Evolutionary conservation across 2,888 invertebrate genomes (phyloP).

Genomic region (Drosophila pseudotalamancana): DNA sequence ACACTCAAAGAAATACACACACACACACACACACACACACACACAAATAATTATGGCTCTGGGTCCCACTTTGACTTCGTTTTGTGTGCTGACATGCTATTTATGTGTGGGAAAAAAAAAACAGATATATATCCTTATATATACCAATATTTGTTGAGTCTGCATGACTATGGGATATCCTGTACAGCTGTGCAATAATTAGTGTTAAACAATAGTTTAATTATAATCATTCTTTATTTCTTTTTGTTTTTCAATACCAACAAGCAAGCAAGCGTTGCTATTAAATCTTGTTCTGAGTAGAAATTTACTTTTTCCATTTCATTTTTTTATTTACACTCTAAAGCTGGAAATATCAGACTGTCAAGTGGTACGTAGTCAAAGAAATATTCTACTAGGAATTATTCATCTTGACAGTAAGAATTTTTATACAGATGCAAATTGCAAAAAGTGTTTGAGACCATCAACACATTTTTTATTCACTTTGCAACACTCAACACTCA

Average conservation of each 20-base stretch:
- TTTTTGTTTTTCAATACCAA: not conserved
- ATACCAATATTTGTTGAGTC: not conserved
- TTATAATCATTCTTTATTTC: not conserved
- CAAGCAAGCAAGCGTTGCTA: too few species aligned
- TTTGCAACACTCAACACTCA: not conserved
- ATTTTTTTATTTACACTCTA: too few species aligned
- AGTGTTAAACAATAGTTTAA: too few species aligned
- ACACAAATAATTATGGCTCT: slow-evolving; percentile 63
- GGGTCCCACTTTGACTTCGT: slow-evolving; percentile 40
- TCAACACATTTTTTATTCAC: too few species aligned
- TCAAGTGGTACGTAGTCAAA: too few species aligned
- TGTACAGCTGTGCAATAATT: not conserved
- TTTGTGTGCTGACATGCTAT: slow-evolving; percentile 72
- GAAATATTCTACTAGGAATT: too few species aligned
- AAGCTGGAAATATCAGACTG: too few species aligned
- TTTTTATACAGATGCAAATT: too few species aligned
- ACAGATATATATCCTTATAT: slow-evolving; percentile 18
- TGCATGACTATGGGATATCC: slow-evolving; percentile 15
- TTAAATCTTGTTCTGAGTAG: not conserved
- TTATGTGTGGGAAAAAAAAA: slow-evolving; percentile 37
- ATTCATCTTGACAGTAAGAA: too few species aligned
- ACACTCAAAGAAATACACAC: slow-evolving; percentile 13
- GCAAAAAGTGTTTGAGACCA: too few species aligned
- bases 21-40: not conserved
- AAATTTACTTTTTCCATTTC: not conserved